Evolutionary conservation across 2,113 vertebrate species (phyloP).

Genomic region (Cynopterus brachyotis): DNA sequence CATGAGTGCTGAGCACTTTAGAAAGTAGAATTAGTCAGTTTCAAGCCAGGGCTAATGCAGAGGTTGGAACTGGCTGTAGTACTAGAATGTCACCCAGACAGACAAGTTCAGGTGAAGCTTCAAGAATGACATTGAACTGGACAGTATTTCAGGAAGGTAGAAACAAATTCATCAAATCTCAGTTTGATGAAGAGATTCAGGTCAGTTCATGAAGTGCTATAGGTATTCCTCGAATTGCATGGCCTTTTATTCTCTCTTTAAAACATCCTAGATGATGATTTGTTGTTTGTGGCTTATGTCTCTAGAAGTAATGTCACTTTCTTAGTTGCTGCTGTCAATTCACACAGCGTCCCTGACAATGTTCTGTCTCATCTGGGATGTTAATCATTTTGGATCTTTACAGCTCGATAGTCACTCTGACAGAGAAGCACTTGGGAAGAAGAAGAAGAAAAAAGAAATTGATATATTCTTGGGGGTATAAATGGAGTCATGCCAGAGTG

Average conservation of each 20-base stretch:
- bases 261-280: background rate
- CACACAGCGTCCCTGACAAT: background rate
- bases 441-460: background rate
- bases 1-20: background rate
- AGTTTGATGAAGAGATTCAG: background rate
- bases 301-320: background rate
- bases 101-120: background rate
- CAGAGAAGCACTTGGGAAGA: background rate
- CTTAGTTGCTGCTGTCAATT: background rate
- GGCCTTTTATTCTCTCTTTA: background rate
- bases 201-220: background rate
- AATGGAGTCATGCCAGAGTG: background rate
- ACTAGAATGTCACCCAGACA: background rate
- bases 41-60: background rate
- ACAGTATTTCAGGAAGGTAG: slow-evolving; percentile 10
- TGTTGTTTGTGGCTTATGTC: background rate
- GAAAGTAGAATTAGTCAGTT: background rate
- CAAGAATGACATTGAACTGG: background rate
- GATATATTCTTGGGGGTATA: background rate
- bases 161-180: background rate
- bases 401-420: background rate
- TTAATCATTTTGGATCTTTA: background rate
- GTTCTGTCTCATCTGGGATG: background rate
- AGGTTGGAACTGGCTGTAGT: background rate
- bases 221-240: background rate